Percentiles rank a stretch among this genome's conserved stretches.
Conservation (phyloP, 2,113 vertebrate species). For the Erpornis zantholeuca region DNA sequence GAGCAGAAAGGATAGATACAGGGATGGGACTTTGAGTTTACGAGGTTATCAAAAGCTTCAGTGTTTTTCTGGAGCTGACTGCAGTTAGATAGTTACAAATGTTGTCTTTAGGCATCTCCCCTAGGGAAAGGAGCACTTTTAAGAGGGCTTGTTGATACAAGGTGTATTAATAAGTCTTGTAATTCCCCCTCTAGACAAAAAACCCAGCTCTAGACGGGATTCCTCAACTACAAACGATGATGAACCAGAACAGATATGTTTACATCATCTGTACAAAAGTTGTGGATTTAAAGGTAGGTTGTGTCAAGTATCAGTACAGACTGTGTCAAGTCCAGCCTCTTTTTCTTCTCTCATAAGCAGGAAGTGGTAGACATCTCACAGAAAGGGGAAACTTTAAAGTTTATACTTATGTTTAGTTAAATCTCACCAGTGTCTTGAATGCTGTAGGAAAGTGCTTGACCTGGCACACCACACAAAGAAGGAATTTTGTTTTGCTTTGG, state of each 20-base stretch:
- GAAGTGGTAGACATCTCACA: background rate
- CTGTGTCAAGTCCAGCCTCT: background rate
- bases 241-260: constrained; percentile 83
- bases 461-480: background rate
- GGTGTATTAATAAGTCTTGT: background rate
- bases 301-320: background rate
- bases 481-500: background rate
- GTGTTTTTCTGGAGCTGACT: background rate
- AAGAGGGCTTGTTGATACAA: background rate
- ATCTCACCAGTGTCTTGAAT: background rate
- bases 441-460: background rate
- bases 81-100: background rate
- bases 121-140: background rate
- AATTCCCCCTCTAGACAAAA: constrained; percentile 54
- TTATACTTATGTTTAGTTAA: background rate
- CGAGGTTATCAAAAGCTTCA: background rate
- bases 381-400: background rate
- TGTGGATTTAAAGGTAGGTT: constrained; percentile 88
- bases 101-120: background rate
- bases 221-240: constrained; percentile 19
- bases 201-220: background rate
- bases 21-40: background rate
- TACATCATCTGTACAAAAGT: constrained; percentile 78
- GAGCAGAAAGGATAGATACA: background rate
- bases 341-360: background rate